Evolutionary conservation across 2,113 vertebrate genomes (phyloP), one percentile per base, ranked within the genome.

Genomic region (Periophthalmus modestus): DNA sequence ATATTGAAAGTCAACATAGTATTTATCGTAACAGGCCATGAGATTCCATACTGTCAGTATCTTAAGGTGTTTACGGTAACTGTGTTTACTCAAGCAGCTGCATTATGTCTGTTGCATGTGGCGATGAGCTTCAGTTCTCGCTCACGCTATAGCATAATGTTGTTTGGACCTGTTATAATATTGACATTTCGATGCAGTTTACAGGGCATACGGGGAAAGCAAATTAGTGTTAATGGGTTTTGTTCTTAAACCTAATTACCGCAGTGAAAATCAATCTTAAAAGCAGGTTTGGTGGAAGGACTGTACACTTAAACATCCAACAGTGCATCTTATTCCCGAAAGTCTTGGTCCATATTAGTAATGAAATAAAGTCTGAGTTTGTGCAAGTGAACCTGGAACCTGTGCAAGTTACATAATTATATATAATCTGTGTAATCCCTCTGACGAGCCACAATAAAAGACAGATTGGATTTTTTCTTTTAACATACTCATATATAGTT

Each of bases 191-290:
- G 5, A 58, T 39, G 34, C 34, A 65, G 34, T 39, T n/a, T 43
- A 18, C 34, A 19, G 34, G 11, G 62, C 4, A 65, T 39, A 43
- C 39, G 34, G 34, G 34, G 3, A 21, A 65, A 36, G 62, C 19
- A 39, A 65, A 65, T 65, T 65, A 65, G 16, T 39, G 18, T 65
- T 65, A 65, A 65, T 65, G 61, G 61, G 39, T 33, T 63, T 63
- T 36, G 18, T 39, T 39, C 7, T n/a, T 12, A 65, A 65, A 65
- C 33, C 33, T n/a, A 65, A 65, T 65, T 39, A 65, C 33, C 9
- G 6, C 59, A 18, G 28, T 34, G 24, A 62, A 62, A 62, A 62
- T 62, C 59, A 33, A 62, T 65, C 62, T n/a, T 65, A 65, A 65
- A 65, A 65, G 62, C 62, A 65, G 62, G n/a, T 39, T 18, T 43